Evolutionary conservation across 2,113 vertebrate genomes (phyloP).

Genomic region (Oxyura jamaicensis): DNA sequence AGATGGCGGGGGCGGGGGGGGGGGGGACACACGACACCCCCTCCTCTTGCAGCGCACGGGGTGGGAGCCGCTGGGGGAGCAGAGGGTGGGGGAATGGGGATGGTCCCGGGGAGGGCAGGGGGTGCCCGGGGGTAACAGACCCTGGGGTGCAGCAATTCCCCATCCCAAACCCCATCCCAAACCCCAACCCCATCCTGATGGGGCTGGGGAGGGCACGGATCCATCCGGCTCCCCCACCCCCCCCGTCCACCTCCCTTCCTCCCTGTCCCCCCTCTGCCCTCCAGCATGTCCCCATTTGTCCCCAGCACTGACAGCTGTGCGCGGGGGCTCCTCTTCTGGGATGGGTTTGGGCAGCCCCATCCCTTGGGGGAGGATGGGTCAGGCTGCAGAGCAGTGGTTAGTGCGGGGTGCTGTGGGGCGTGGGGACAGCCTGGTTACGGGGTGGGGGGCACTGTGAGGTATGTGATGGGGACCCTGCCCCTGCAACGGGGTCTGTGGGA

Average conservation of each 20-base stretch:
- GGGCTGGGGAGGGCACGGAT: not conserved
- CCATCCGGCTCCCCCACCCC: not conserved
- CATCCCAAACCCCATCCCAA: not conserved
- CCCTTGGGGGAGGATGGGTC: not conserved
- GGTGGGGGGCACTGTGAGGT: not conserved
- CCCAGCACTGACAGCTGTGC: not conserved
- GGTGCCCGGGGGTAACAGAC: too few species aligned
- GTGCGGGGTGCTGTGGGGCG: not conserved
- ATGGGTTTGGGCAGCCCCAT: not conserved
- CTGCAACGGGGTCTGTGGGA: not conserved
- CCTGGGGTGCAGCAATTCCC: accelerated
- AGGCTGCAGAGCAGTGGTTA: not conserved
- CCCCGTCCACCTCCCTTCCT: not conserved
- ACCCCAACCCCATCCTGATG: not conserved
- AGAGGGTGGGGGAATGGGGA: not conserved
- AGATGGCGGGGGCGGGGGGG: not conserved
- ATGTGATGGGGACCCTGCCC: not conserved
- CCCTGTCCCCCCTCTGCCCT: not conserved
- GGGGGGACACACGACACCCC: not conserved
- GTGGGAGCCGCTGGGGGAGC: not conserved
- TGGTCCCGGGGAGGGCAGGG: not conserved
- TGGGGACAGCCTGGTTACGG: not conserved
- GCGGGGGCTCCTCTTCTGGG: not conserved
- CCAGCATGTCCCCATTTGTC: not conserved
- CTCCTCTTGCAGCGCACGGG: not conserved